Conservation (phyloP, 2,113 vertebrate genomes). For the Sphyrna mokarran region DNA sequence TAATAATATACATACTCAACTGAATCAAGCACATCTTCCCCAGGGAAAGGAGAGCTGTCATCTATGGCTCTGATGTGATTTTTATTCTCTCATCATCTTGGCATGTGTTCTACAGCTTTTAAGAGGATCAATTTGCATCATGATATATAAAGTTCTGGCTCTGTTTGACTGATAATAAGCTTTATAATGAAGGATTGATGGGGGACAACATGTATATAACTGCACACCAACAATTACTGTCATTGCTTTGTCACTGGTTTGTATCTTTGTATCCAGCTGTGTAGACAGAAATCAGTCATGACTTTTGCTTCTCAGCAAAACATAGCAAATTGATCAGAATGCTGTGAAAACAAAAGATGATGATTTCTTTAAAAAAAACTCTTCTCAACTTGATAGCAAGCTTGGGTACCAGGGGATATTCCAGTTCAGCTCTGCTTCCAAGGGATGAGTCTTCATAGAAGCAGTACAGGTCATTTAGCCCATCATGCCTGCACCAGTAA, state of each 20-base stretch:
- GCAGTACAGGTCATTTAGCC: too few relatives aligned
- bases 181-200: slow-evolving; percentile 48
- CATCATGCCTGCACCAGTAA: too few relatives aligned
- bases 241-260: not conserved
- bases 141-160: slow-evolving; percentile 48
- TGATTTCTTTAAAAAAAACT: not conserved
- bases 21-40: slow-evolving; percentile 37
- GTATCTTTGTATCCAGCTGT: not conserved
- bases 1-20: not conserved
- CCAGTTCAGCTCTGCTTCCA: not conserved
- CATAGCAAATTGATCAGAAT: not conserved
- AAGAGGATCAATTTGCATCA: slow-evolving; percentile 51
- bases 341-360: not conserved
- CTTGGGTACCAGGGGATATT: not conserved
- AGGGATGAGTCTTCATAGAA: not conserved
- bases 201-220: not conserved
- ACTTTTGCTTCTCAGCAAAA: not conserved
- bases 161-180: slow-evolving; percentile 42
- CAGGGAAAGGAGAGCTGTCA: slow-evolving; percentile 40
- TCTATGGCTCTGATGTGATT: slow-evolving; percentile 39
- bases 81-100: slow-evolving; percentile 43
- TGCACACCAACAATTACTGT: not conserved
- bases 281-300: not conserved
- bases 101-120: slow-evolving; percentile 41
- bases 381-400: not conserved